Percentiles rank a stretch among this genome's conserved stretches.
Evolutionary conservation across 2,888 invertebrate genomes (phyloP).

Genomic region (Cosmia trapezina): DNA sequence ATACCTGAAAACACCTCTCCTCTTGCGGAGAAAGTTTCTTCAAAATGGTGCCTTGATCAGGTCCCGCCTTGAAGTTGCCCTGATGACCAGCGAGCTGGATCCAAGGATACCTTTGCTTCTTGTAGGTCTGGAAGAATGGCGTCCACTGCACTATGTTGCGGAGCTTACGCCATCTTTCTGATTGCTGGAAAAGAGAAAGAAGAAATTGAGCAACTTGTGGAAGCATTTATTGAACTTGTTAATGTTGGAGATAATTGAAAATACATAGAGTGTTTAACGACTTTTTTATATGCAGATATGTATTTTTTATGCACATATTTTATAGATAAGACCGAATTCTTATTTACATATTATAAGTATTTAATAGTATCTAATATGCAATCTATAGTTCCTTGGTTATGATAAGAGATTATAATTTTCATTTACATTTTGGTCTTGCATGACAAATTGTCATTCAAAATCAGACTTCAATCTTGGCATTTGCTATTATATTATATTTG

Average conservation of each 20-base stretch:
- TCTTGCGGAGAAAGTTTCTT: slow-evolving; percentile 98
- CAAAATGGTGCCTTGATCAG: slow-evolving; percentile 97
- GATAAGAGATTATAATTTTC: not conserved
- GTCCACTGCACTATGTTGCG: slow-evolving; percentile 99
- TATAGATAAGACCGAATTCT: not conserved
- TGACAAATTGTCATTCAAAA: slow-evolving; percentile 5
- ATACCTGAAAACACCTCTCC: slow-evolving; percentile 95
- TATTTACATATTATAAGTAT: not conserved
- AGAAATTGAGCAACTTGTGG: slow-evolving; percentile 16
- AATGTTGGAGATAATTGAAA: not conserved
- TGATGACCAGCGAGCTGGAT: slow-evolving; percentile 98
- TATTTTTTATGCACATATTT: slow-evolving; percentile 1
- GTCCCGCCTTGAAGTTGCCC: slow-evolving; percentile 98
- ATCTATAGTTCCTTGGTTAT: not conserved
- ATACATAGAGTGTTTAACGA: not conserved
- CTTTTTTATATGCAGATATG: slow-evolving; percentile 5
- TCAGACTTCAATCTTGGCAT: not conserved
- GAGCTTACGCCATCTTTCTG: slow-evolving; percentile 97
- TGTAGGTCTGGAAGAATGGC: slow-evolving; percentile 99
- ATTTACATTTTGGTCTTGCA: not conserved
- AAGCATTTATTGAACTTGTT: not conserved
- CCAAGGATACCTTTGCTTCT: slow-evolving; percentile 98
- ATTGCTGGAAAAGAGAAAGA: slow-evolving; percentile 92
- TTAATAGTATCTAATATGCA: not conserved
- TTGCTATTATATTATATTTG: too few relatives aligned